phyloP scores from a whole-genome alignment of 2,797 vertebrate species.

The Sebastes taczanowskii region DNA sequence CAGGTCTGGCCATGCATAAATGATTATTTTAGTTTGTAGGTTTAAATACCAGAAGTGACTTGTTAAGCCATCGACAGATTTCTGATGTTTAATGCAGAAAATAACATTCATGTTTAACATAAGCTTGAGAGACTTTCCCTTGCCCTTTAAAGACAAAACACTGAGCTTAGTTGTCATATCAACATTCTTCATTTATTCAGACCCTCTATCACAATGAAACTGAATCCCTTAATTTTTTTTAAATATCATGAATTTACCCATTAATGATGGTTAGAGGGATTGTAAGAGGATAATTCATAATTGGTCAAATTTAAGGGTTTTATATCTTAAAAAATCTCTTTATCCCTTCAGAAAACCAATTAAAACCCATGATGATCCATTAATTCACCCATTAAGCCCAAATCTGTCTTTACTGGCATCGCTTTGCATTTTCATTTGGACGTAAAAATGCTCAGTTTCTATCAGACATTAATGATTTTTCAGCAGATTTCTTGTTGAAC shows the following conservation, averaged over 20 bases:
- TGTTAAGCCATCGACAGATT: too few relatives aligned
- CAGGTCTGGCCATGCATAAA: too few relatives aligned
- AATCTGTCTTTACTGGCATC: background rate
- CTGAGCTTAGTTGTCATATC: accelerated
- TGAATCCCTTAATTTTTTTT: background rate
- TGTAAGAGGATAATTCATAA: background rate
- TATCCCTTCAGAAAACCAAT: background rate
- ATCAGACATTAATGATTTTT: background rate
- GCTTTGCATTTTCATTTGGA: background rate
- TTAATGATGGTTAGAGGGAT: background rate
- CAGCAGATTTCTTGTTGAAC: background rate
- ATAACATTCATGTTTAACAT: accelerated
- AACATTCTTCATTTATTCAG: background rate
- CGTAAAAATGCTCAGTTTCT: background rate
- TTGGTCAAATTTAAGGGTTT: background rate
- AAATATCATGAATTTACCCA: background rate
- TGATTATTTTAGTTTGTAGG: too few relatives aligned
- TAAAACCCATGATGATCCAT: background rate
- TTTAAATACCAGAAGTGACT: too few relatives aligned
- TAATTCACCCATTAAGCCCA: background rate
- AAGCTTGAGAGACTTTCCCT: background rate
- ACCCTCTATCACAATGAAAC: background rate
- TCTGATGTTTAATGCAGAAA: too few relatives aligned
- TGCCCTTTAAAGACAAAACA: background rate
- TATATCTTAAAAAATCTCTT: background rate